Evolutionary conservation across 2,888 invertebrate species (phyloP).

Genomic region (Digitonthophagus gazella): DNA sequence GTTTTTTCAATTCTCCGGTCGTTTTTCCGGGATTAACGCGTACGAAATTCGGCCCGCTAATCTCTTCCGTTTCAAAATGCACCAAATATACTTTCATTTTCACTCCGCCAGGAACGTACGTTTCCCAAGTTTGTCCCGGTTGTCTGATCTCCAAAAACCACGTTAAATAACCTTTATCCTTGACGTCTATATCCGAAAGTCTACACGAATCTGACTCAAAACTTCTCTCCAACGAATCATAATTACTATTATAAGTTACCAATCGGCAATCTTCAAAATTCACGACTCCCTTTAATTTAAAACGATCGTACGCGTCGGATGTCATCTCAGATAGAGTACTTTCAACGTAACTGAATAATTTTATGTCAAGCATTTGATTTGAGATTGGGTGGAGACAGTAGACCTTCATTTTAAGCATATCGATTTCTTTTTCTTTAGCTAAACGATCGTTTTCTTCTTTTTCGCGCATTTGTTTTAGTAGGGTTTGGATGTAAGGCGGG

Average conservation of each 20-base stretch:
- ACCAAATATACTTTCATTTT: conserved; percentile 62
- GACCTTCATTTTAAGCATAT: conserved; percentile 62
- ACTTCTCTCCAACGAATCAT: conserved; percentile 65
- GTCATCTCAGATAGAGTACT: conserved; percentile 61
- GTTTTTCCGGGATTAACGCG: conserved; percentile 60
- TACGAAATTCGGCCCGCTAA: conserved; percentile 61
- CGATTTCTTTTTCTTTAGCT: conserved; percentile 60
- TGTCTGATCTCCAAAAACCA: conserved; percentile 67
- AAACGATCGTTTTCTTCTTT: conserved; percentile 64
- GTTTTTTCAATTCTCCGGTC: conserved; percentile 57
- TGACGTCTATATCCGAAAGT: conserved; percentile 51
- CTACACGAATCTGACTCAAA: conserved; percentile 59
- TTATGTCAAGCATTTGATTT: conserved; percentile 55
- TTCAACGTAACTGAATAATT: conserved; percentile 60
- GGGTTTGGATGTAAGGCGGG: conserved; percentile 67
- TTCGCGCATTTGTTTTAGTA: conserved; percentile 63
- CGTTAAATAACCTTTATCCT: conserved; percentile 49
- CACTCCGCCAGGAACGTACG: conserved; percentile 61
- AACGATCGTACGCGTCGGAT: conserved; percentile 58
- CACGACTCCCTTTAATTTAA: conserved; percentile 58
- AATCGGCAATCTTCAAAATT: conserved; percentile 68
- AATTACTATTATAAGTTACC: conserved; percentile 65
- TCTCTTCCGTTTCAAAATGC: conserved; percentile 60
- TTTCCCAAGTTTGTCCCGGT: conserved; percentile 58
- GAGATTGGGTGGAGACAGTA: conserved; percentile 62